Conservation (phyloP, 2,797 vertebrate genomes). For the Labeo calbasu region DNA sequence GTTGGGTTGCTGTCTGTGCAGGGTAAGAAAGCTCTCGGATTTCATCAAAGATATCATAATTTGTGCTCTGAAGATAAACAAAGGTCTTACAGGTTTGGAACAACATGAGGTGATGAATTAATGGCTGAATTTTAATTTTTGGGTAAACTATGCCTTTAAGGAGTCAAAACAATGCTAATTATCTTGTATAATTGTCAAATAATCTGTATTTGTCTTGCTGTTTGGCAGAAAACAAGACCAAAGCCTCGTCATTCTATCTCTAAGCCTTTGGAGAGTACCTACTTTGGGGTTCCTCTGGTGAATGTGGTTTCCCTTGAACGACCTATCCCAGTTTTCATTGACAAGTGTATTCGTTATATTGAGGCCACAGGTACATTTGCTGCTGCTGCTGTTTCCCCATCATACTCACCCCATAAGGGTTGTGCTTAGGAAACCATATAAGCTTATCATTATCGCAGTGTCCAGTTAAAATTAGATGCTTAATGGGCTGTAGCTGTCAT, state of each 20-base stretch:
- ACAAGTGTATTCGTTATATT: constrained; percentile 95
- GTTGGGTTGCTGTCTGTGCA: too few species aligned
- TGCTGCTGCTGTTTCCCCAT: neutral
- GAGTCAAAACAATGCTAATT: neutral
- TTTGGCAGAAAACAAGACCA: constrained; percentile 87
- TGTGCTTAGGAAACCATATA: constrained; percentile 20
- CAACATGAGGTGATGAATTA: too few species aligned
- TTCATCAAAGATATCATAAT: too few species aligned
- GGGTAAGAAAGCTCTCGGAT: too few species aligned
- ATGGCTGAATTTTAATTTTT: too few species aligned
- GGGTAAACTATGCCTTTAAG: neutral
- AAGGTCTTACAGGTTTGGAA: too few species aligned
- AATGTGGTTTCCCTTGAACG: constrained; percentile 87
- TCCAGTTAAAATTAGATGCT: constrained; percentile 34
- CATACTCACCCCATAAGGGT: neutral
- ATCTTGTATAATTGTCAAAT: neutral
- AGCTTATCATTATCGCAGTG: constrained; percentile 26
- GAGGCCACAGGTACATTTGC: constrained; percentile 86
- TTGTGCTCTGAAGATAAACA: too few species aligned
- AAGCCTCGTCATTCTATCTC: constrained; percentile 90
- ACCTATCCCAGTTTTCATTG: constrained; percentile 94
- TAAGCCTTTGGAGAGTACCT: constrained; percentile 91
- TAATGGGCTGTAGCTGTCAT: constrained; percentile 31
- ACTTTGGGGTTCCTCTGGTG: constrained; percentile 89
- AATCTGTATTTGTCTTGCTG: constrained; percentile 31